Evolutionary conservation across 2,797 vertebrate species (phyloP), one percentile per base, ranked within the genome.

Genomic region (Hydrocynus forskahlii): DNA sequence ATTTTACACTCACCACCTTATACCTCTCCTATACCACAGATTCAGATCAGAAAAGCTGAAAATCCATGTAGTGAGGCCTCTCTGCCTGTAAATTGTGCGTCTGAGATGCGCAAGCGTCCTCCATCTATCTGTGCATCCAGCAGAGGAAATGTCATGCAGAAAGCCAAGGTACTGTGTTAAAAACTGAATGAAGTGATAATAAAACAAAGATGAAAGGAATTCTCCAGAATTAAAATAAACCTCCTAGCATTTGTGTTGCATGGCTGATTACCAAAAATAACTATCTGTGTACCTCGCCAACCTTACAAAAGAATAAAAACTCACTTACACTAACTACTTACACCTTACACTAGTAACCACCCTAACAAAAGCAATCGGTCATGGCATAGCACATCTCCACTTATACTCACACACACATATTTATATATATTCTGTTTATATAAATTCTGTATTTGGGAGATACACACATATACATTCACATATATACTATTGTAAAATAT

Each of bases 121-220:
- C 95, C 96, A 0, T 96, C 97, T 76, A 93, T 97, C 23, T 92
- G 93, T 68, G 88, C 95, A 73, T 94, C 97, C 79, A 94, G 92
- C 81, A 96, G 94, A 86, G 97, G 97, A 52, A 97, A 93, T 0
- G 98, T 99, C 90, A 95, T 99, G 90, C 93, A 96, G 89, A 99
- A 98, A 82, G 96, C 97, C 83, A 99, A 99, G 97, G 98, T 99
- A 91, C 52, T 52, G 12, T 57, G 35, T 0, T n/a, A 48, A 40
- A 14, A 48, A 23, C 5, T 10, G 19, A 10, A 13, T 48, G 40
- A 52, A 55, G 16, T 16, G 0, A 9, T 5, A 29, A 6, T 7
- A 63, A 63, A 23, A 17, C 21, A 7, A 23, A 60, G 19, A 55
- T 55, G 35, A 63, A 35, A 63, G 13, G 1, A 35, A 14, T 4